phyloP scores from a whole-genome alignment of 2,888 invertebrate species.

The Parnassius smintheus region DNA sequence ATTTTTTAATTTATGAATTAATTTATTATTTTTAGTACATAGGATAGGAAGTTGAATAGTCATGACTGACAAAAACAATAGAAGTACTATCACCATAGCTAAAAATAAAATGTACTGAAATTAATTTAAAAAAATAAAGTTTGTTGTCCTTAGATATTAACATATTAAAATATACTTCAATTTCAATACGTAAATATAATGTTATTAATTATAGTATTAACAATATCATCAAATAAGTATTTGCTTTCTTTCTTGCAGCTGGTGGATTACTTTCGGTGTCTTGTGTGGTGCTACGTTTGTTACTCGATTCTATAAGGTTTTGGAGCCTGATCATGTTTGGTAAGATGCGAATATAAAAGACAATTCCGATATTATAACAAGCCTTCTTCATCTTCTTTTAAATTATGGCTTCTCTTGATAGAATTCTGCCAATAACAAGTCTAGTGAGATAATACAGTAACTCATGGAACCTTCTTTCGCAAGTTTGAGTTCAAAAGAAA shows the following conservation, averaged over 20 bases:
- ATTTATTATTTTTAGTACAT: no score
- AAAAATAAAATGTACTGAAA: background rate
- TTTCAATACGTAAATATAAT: no score
- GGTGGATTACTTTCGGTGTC: conserved; percentile 85
- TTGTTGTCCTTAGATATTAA: no score
- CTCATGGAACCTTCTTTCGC: no score
- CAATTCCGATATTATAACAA: background rate
- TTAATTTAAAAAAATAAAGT: no score
- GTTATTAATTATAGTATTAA: background rate
- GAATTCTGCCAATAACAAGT: background rate
- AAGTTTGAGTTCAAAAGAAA: no score
- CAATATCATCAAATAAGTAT: background rate
- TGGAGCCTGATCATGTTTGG: conserved; percentile 97
- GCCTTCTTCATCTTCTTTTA: no score
- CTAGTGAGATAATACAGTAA: no score
- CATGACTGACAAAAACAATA: conserved; percentile 1
- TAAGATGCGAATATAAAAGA: conserved; percentile 61
- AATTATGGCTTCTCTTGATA: no score
- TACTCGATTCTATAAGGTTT: conserved; percentile 93
- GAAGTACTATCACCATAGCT: background rate
- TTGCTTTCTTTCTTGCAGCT: conserved; percentile 44
- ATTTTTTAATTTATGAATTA: no score
- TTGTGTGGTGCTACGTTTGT: conserved; percentile 85
- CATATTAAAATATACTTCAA: no score
- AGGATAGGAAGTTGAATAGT: no score